Percentiles rank a stretch among this genome's conserved stretches.
phyloP scores from a whole-genome alignment of 2,888 invertebrate species.

The Ophion ventricosus region DNA sequence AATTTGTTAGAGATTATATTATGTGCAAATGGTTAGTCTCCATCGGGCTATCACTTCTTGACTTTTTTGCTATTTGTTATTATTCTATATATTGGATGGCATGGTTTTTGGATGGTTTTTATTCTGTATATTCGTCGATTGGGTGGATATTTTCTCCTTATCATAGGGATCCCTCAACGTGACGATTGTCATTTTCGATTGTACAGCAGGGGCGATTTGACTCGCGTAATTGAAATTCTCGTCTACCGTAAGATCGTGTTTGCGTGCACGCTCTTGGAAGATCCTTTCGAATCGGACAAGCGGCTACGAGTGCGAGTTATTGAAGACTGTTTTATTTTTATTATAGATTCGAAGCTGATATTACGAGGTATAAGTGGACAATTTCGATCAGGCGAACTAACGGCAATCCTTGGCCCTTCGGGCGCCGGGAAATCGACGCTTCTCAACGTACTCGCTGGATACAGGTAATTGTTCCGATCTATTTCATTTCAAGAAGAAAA shows the following conservation, averaged over 20 bases:
- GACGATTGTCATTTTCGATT: background rate
- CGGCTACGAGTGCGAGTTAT: background rate
- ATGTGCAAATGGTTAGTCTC: background rate
- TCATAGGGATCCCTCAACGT: background rate
- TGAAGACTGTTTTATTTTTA: constrained; percentile 13
- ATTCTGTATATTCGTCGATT: too few relatives aligned
- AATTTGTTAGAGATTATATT: background rate
- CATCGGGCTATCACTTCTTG: background rate
- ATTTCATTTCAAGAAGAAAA: background rate
- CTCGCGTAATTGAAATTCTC: too few relatives aligned
- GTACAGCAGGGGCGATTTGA: background rate
- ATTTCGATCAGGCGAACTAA: constrained; percentile 93
- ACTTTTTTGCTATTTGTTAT: background rate
- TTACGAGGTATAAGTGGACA: constrained; percentile 92
- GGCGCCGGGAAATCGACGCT: constrained; percentile 96
- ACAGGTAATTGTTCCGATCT: constrained; percentile 87
- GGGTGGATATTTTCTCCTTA: too few relatives aligned
- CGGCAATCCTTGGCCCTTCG: constrained; percentile 96
- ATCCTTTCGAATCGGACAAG: background rate
- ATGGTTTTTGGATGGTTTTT: too few relatives aligned
- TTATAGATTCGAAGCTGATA: constrained; percentile 90
- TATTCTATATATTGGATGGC: too few relatives aligned
- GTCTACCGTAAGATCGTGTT: too few relatives aligned
- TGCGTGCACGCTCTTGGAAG: too few relatives aligned
- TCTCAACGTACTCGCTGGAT: constrained; percentile 95